These are phyloP conservation scores for Bellardia bayeri DNA, from an alignment of 2,888 invertebrate species.

Conservation along the genomic window DNA sequence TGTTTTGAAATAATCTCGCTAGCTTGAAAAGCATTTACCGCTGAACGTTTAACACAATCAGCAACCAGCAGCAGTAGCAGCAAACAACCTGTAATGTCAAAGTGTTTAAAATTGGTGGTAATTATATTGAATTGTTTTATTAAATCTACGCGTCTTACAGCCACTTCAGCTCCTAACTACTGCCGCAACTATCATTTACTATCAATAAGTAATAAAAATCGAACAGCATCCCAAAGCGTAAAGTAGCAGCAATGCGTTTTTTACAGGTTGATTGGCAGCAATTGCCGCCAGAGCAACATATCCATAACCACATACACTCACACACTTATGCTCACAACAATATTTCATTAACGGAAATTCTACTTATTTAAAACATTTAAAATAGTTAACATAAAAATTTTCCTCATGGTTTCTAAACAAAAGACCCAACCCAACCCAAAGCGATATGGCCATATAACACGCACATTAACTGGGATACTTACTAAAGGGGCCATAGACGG, in stretches of 20 bases:
- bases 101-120: conserved; percentile 69
- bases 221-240: conserved; percentile 47
- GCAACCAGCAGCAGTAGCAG: conserved; percentile 31
- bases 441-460: conserved; percentile 55
- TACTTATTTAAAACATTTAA: conserved; percentile 70
- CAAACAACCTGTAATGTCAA: conserved; percentile 65
- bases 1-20: conserved; percentile 59
- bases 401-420: conserved; percentile 51
- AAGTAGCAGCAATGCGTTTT: conserved; percentile 24
- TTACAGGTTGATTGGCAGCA: conserved; percentile 62
- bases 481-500: conserved; percentile 24
- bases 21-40: conserved; percentile 65
- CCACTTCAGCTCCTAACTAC: conserved; percentile 16
- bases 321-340: conserved; percentile 1
- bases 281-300: conserved; percentile 18
- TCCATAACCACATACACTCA: neutral
- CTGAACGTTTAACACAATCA: conserved; percentile 50
- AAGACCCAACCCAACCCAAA: conserved; percentile 16
- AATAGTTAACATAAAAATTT: conserved; percentile 69
- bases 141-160: conserved; percentile 57
- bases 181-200: conserved; percentile 56
- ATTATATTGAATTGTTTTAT: conserved; percentile 72
- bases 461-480: conserved; percentile 46
- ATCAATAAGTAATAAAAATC: conserved; percentile 65
- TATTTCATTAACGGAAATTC: conserved; percentile 71